phyloP scores from a whole-genome alignment of 2,113 vertebrate species.

The Elachura formosa region DNA sequence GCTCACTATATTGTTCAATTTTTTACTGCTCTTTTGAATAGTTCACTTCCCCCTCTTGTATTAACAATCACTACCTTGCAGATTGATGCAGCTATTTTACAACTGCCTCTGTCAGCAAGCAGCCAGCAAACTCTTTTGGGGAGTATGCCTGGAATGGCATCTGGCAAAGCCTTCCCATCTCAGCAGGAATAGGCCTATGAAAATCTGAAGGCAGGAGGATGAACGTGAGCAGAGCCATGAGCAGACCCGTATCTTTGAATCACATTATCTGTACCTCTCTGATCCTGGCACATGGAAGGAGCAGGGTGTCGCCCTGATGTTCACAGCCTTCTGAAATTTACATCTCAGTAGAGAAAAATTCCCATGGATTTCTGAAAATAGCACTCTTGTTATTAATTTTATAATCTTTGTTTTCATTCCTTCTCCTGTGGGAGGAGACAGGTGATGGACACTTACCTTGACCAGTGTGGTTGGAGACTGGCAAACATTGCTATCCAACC shows the following conservation, averaged over 20 bases:
- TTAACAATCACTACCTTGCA: not conserved
- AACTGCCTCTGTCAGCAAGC: not conserved
- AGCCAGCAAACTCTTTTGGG: not conserved
- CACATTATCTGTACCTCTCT: fast-evolving
- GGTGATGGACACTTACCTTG: no score
- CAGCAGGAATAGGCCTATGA: not conserved
- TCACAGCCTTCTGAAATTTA: no score
- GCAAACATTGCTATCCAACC: no score
- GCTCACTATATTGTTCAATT: not conserved
- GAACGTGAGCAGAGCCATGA: not conserved
- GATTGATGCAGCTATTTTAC: not conserved
- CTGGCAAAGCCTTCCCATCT: not conserved
- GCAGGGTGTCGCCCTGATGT: no score
- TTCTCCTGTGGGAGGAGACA: no score
- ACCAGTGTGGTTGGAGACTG: no score
- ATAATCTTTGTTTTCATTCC: no score
- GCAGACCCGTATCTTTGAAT: not conserved
- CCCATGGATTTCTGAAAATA: no score
- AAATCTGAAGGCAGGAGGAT: not conserved
- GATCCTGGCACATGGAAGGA: not conserved
- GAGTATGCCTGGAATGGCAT: not conserved
- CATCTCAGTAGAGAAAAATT: no score
- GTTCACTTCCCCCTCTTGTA: not conserved
- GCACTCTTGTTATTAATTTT: no score
- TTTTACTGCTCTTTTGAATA: not conserved